Percentiles rank a stretch among this genome's conserved stretches.
phyloP scores from a whole-genome alignment of 2,888 invertebrate genomes.

The Pseudococcus longispinus region DNA sequence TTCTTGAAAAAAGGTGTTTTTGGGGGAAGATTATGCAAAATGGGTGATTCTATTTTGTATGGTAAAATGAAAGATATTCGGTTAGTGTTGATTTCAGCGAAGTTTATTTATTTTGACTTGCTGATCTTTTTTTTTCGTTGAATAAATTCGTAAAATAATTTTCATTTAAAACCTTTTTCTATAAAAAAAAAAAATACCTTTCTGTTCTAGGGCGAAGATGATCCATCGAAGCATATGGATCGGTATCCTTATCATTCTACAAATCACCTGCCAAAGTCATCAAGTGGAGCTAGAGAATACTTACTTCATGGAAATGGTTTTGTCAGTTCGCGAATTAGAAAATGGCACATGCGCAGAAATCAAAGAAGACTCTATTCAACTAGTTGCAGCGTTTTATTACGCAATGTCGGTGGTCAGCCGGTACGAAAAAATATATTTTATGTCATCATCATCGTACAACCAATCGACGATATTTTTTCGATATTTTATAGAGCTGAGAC shows the following conservation, averaged over 20 bases:
- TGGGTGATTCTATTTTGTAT: background rate
- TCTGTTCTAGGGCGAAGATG: background rate
- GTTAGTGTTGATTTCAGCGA: background rate
- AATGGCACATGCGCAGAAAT: constrained; percentile 20
- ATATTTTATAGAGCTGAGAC: background rate
- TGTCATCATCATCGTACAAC: too few species aligned
- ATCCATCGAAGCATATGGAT: background rate
- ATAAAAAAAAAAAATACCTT: background rate
- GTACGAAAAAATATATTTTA: background rate
- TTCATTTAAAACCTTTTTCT: background rate
- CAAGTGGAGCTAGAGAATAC: background rate
- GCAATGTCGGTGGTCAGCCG: constrained; percentile 7
- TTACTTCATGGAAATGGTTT: constrained; percentile 20
- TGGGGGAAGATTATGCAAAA: background rate
- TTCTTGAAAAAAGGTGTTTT: background rate
- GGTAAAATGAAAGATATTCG: background rate
- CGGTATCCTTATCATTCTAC: background rate
- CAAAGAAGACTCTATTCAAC: constrained; percentile 9
- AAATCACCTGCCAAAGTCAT: background rate
- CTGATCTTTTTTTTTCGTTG: background rate
- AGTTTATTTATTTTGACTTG: background rate
- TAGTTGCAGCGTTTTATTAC: constrained; percentile 17
- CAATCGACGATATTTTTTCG: background rate
- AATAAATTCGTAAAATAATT: too few species aligned
- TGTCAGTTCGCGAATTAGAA: background rate